Evolutionary conservation across 1,140 invertebrate species (phyloP).

Genomic region (Ectropis grisescens): DNA sequence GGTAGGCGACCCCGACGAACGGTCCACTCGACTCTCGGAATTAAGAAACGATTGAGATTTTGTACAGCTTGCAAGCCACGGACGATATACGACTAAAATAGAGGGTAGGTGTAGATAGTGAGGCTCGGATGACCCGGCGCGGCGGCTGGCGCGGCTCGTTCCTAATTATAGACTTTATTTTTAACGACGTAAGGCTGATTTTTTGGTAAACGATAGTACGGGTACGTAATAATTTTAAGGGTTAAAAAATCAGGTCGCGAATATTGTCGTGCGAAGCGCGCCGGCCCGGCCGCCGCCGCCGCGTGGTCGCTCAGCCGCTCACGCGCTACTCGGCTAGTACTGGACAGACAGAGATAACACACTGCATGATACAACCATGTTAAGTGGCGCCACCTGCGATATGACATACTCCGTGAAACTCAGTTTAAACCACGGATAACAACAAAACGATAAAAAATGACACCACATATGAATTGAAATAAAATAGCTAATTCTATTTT

Average conservation of each 20-base stretch:
- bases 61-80: conserved; percentile 17
- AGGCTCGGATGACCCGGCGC: conserved; percentile 29
- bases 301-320: not conserved
- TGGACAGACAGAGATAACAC: no score
- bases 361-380: no score
- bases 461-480: no score
- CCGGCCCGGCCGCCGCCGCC: not conserved
- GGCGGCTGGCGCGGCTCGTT: conserved; percentile 47
- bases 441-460: no score
- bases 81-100: conserved; percentile 15
- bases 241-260: conserved; percentile 4
- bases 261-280: no score
- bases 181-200: conserved; percentile 47
- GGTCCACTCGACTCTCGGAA: conserved; percentile 8
- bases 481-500: no score
- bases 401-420: no score
- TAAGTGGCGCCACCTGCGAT: no score
- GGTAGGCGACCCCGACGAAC: conserved; percentile 35
- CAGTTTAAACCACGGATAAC: no score
- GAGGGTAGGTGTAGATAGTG: conserved; percentile 13
- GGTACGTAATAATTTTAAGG: conserved; percentile 31
- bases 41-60: conserved; percentile 18
- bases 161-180: conserved; percentile 54
- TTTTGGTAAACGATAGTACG: conserved; percentile 40
- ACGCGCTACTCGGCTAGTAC: no score